Conservation (phyloP, 2,797 vertebrate species). For the Chelon labrosus region DNA sequence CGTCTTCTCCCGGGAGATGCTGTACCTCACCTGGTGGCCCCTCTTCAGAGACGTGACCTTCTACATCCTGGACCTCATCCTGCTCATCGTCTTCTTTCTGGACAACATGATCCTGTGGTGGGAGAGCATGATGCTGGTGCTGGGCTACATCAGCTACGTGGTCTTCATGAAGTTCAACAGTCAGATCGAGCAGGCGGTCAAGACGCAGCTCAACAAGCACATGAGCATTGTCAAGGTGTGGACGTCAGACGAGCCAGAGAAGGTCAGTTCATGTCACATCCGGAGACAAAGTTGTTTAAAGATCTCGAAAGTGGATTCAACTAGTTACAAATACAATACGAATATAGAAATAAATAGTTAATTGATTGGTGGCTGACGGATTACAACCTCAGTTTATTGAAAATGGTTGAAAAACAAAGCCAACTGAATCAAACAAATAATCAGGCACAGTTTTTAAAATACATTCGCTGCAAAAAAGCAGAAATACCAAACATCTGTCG, state of each 20-base stretch:
- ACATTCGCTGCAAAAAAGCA: no score
- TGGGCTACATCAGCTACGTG: slow-evolving; percentile 89
- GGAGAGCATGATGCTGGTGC: slow-evolving; percentile 90
- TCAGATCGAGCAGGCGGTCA: slow-evolving; percentile 86
- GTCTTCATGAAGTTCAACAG: slow-evolving; percentile 92
- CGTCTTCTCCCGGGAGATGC: slow-evolving; percentile 91
- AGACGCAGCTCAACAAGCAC: slow-evolving; percentile 86
- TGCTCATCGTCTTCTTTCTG: slow-evolving; percentile 83
- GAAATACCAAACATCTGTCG: no score
- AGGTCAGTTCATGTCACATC: slow-evolving; percentile 83
- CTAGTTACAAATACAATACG: no score
- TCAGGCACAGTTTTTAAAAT: background rate
- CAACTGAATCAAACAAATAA: background rate
- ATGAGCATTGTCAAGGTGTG: slow-evolving; percentile 85
- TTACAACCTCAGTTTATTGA: no score
- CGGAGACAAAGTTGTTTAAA: background rate
- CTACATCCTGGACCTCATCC: slow-evolving; percentile 88
- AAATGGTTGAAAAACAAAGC: background rate
- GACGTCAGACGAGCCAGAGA: slow-evolving; percentile 77
- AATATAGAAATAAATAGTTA: no score
- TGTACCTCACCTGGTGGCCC: slow-evolving; percentile 95
- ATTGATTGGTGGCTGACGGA: no score
- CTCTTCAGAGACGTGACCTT: slow-evolving; percentile 93
- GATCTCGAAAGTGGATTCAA: no score
- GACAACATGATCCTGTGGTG: slow-evolving; percentile 89